Conservation (phyloP, 2,797 vertebrate species). For the Gymnothorax javanicus region DNA sequence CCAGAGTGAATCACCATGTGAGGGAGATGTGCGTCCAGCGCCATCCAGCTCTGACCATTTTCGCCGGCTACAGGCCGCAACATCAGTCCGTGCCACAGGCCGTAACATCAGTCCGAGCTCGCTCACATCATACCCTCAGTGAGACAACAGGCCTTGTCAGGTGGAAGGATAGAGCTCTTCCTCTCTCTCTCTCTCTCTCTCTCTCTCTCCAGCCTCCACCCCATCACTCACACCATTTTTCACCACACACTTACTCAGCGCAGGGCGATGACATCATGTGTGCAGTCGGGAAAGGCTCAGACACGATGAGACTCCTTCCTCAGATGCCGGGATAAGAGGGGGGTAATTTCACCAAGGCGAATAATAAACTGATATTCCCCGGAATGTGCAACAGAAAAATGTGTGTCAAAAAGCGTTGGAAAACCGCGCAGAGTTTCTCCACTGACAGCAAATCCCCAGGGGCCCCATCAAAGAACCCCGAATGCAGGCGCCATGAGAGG, state of each 20-base stretch:
- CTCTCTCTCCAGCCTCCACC: background rate
- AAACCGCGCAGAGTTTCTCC: background rate
- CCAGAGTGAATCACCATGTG: background rate
- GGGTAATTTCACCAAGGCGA: background rate
- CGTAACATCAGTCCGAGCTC: background rate
- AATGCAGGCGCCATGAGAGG: background rate
- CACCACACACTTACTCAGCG: background rate
- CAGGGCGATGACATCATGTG: slow-evolving; percentile 18
- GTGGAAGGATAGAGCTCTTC: background rate
- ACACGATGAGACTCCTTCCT: background rate
- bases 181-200: no score
- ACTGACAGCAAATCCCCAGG: background rate
- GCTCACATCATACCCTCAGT: background rate
- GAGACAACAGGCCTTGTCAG: background rate
- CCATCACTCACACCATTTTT: background rate
- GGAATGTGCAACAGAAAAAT: background rate
- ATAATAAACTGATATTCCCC: background rate
- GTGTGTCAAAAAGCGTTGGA: background rate
- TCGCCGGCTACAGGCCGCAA: background rate
- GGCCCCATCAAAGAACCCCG: background rate
- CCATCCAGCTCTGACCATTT: background rate
- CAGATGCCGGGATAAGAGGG: background rate
- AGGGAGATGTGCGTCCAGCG: background rate
- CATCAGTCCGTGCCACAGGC: background rate
- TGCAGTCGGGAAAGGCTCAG: background rate